phyloP scores from a whole-genome alignment of 2,113 vertebrate genomes.

The Urocolius indicus region DNA sequence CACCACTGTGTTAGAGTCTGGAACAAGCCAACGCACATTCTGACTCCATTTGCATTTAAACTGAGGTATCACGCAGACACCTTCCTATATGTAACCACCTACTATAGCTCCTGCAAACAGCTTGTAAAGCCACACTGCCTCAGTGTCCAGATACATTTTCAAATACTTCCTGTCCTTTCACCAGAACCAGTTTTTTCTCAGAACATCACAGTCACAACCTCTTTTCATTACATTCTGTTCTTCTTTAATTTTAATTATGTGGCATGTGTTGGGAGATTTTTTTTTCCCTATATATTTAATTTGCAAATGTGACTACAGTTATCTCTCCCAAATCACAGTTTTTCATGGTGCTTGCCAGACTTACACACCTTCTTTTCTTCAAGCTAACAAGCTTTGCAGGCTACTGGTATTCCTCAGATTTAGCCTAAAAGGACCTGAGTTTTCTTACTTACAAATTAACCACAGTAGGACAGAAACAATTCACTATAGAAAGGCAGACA shows the following conservation, averaged over 20 bases:
- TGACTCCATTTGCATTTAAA: not conserved
- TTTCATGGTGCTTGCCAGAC: not conserved
- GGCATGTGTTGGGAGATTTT: not conserved
- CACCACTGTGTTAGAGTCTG: not conserved
- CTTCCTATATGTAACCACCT: not conserved
- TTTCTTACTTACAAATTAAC: not conserved
- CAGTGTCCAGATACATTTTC: not conserved
- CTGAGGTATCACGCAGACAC: rapidly evolving
- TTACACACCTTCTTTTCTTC: not conserved
- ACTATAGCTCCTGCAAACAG: not conserved
- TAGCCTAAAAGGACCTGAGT: not conserved
- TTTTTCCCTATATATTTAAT: not conserved
- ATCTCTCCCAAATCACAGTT: not conserved
- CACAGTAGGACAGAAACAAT: not conserved
- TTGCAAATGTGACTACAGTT: not conserved
- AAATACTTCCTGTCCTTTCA: not conserved
- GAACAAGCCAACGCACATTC: not conserved
- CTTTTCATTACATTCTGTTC: not conserved
- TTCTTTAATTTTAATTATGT: not conserved
- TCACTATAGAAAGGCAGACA: not conserved
- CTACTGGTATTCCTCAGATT: not conserved
- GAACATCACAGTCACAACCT: not conserved
- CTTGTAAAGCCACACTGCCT: not conserved
- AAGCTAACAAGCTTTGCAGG: not conserved
- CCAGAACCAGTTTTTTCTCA: not conserved